A percentile compares a stretch with the other conserved stretches of the same genome.
phyloP scores from a whole-genome alignment of 2,797 vertebrate genomes.

The Aulostomus chinensis region DNA sequence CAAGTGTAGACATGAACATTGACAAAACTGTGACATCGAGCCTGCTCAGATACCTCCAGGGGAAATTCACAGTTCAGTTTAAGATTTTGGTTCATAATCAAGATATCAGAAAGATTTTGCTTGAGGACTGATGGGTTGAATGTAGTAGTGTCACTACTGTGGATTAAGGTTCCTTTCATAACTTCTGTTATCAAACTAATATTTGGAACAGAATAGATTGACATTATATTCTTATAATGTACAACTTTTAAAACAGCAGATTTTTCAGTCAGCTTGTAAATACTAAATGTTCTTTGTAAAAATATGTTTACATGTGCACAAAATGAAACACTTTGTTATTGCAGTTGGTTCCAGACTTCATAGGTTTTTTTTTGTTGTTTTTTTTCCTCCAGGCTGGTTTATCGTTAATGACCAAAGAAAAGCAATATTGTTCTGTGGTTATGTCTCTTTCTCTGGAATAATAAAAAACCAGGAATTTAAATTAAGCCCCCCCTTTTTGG shows the following conservation, averaged over 20 bases:
- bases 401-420: conserved; percentile 52
- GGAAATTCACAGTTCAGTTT: conserved; percentile 3
- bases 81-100: neutral
- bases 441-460: conserved; percentile 31
- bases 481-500: conserved; percentile 5
- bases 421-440: conserved; percentile 37
- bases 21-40: neutral
- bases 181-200: conserved; percentile 41
- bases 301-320: conserved; percentile 56
- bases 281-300: conserved; percentile 43
- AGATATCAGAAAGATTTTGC: too few species aligned
- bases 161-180: conserved; percentile 23
- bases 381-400: conserved; percentile 39
- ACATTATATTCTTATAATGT: conserved; percentile 35
- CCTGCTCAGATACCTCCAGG: neutral
- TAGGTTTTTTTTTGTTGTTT: conserved; percentile 7
- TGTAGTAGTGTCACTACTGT: conserved; percentile 22
- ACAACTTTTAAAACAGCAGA: conserved; percentile 43
- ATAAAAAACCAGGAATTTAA: conserved; percentile 31
- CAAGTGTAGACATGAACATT: conserved; percentile 72
- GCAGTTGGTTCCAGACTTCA: conserved; percentile 22
- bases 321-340: conserved; percentile 71
- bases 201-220: conserved; percentile 32
- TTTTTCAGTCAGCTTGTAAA: conserved; percentile 43
- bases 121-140: conserved; percentile 1